A percentile compares a stretch with the other conserved stretches of the same genome.
phyloP scores from a whole-genome alignment of 2,113 vertebrate genomes.

The Sylvilagus bachmani region DNA sequence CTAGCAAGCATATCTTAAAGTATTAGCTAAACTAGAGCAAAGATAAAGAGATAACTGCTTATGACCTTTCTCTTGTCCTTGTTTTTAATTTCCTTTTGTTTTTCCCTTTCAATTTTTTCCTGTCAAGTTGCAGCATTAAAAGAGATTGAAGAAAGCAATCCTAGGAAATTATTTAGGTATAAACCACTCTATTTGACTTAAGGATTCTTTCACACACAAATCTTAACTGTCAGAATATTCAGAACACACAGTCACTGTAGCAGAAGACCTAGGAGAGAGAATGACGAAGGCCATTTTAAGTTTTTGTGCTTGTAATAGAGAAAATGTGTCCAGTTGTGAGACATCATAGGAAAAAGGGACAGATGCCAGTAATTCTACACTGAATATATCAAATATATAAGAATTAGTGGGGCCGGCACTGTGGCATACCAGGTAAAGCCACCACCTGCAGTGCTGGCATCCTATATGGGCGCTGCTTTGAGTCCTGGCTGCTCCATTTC shows the following conservation, averaged over 20 bases:
- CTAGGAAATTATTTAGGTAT: conserved; percentile 22
- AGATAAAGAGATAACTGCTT: not conserved
- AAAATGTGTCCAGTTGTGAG: not conserved
- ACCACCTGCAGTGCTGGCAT: too few species aligned
- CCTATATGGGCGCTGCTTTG: too few species aligned
- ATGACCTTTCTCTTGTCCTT: conserved; percentile 34
- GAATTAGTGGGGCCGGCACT: not conserved
- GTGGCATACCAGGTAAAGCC: too few species aligned
- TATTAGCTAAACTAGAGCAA: not conserved
- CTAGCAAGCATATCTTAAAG: not conserved
- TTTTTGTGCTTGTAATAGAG: not conserved
- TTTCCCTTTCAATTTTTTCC: conserved; percentile 44
- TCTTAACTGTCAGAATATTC: conserved; percentile 28
- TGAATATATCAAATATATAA: not conserved
- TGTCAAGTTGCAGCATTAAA: conserved; percentile 57
- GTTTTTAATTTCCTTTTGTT: conserved; percentile 56
- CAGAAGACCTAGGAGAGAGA: not conserved
- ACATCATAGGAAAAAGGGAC: not conserved
- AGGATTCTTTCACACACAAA: conserved; percentile 40
- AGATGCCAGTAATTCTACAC: not conserved
- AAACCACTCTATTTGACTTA: conserved; percentile 61
- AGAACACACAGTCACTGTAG: not conserved
- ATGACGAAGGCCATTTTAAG: not conserved
- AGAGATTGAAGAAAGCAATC: conserved; percentile 55
- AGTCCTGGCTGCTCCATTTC: too few species aligned